Percentiles rank a stretch among this genome's conserved stretches.
These are phyloP conservation scores for Rhamnusium bicolor DNA, from an alignment of 2,888 invertebrate genomes.

Conservation along the genomic window DNA sequence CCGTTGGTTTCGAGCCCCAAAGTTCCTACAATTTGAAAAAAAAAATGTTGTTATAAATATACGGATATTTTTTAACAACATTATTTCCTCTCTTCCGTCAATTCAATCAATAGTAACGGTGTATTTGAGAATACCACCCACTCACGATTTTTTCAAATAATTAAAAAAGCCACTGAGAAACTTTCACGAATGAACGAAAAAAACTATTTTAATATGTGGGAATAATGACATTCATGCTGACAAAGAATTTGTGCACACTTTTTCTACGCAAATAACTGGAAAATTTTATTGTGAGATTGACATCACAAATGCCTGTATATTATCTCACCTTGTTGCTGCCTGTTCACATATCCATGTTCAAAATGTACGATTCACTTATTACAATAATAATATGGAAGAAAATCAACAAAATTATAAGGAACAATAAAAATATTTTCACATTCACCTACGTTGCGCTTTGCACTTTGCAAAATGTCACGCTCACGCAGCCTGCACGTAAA, in stretches of 20 bases:
- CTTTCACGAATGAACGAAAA: conserved; percentile 25
- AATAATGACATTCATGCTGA: conserved; percentile 55
- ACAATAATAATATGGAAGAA: conserved; percentile 43
- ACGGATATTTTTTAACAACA: conserved; percentile 38
- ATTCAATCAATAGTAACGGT: conserved; percentile 52
- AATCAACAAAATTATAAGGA: conserved; percentile 43
- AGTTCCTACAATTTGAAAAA: conserved; percentile 54
- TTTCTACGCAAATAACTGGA: conserved; percentile 51
- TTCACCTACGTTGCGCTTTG: conserved; percentile 64
- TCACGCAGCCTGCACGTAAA: conserved; percentile 30
- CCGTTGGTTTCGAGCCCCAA: conserved; percentile 58
- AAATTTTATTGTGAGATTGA: conserved; percentile 48
- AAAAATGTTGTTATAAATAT: conserved; percentile 43
- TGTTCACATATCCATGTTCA: conserved; percentile 60
- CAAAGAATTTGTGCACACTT: conserved; percentile 58
- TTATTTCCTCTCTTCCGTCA: conserved; percentile 46
- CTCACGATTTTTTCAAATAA: conserved; percentile 35
- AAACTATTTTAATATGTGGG: conserved; percentile 41
- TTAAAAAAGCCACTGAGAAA: conserved; percentile 16
- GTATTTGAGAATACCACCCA: conserved; percentile 41
- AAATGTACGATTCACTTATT: conserved; percentile 43
- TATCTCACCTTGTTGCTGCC: conserved; percentile 49
- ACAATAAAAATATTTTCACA: conserved; percentile 57
- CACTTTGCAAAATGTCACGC: conserved; percentile 53
- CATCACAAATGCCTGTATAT: conserved; percentile 45